Evolutionary conservation across 2,113 vertebrate genomes (phyloP).

Genomic region (Galeopterus variegatus): DNA sequence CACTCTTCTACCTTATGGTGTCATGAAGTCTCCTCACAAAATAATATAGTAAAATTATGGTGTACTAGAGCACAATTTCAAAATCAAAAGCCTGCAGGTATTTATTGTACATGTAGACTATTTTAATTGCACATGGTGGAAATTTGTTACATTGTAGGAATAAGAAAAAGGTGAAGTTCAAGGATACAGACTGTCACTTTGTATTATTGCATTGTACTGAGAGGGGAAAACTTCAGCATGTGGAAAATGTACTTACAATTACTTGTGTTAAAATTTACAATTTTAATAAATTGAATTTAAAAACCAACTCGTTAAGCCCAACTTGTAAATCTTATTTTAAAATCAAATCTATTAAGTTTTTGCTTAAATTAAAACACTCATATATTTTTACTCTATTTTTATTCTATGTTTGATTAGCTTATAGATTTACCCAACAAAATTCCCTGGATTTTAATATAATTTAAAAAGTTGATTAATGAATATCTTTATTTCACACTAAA

Average conservation of each 20-base stretch:
- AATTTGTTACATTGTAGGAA: not conserved
- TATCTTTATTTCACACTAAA: not conserved
- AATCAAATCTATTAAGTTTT: not conserved
- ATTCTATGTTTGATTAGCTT: not conserved
- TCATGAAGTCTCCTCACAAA: not conserved
- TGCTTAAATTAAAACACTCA: not conserved
- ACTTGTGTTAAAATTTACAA: constrained; percentile 13
- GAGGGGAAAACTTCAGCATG: not conserved
- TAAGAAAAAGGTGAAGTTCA: constrained; percentile 41
- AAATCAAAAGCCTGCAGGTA: not conserved
- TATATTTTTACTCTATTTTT: constrained; percentile 51
- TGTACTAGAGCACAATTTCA: not conserved
- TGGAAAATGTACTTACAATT: not conserved
- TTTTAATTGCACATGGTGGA: not conserved
- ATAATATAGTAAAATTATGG: constrained; percentile 31
- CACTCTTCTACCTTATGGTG: not conserved
- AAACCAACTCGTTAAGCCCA: not conserved
- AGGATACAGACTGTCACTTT: not conserved
- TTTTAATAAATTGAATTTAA: constrained; percentile 16
- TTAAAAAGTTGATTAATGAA: constrained; percentile 26
- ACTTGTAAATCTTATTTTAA: not conserved
- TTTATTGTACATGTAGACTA: not conserved
- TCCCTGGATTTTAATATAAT: not conserved
- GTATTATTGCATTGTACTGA: not conserved
- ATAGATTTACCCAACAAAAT: constrained; percentile 18